A percentile compares a stretch with the other conserved stretches of the same genome.
These are phyloP conservation scores for Philonicus albiceps DNA, from an alignment of 2,888 invertebrate species.

Conservation along the genomic window DNA sequence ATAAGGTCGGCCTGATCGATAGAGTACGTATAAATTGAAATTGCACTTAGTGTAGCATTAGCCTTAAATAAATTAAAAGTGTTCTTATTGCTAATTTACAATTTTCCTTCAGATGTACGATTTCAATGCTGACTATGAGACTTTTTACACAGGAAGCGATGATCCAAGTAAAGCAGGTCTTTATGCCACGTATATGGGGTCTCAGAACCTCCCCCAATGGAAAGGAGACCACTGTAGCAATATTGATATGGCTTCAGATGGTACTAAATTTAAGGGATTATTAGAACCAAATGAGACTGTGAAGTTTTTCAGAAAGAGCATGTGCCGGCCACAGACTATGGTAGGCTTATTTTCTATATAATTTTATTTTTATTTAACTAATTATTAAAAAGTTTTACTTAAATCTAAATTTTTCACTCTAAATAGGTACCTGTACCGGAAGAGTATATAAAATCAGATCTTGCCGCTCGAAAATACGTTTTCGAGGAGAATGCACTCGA, in stretches of 20 bases:
- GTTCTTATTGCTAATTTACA: neutral
- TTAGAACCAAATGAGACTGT: slow-evolving; percentile 74
- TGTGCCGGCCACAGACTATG: slow-evolving; percentile 82
- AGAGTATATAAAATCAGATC: slow-evolving; percentile 68
- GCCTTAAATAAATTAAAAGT: neutral
- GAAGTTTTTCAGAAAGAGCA: slow-evolving; percentile 82
- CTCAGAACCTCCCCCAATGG: slow-evolving; percentile 80
- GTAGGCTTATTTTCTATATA: slow-evolving; percentile 64
- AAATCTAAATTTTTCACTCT: neutral
- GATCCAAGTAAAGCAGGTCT: slow-evolving; percentile 73
- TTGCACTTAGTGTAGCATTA: neutral
- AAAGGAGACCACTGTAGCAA: slow-evolving; percentile 76
- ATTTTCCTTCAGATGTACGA: slow-evolving; percentile 77
- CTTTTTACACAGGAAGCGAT: slow-evolving; percentile 75
- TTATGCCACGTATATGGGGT: slow-evolving; percentile 79
- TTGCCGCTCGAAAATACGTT: slow-evolving; percentile 76
- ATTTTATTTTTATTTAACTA: neutral
- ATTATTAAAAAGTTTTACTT: neutral
- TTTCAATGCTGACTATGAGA: slow-evolving; percentile 80
- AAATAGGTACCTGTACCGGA: slow-evolving; percentile 70
- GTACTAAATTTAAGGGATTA: slow-evolving; percentile 81
- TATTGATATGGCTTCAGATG: slow-evolving; percentile 81
- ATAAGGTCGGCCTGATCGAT: slow-evolving; percentile 87
- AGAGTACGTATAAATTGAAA: slow-evolving; percentile 69
- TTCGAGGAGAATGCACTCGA: slow-evolving; percentile 81